Conservation (phyloP, 1,140 invertebrate genomes). For the Riptortus pedestris region DNA sequence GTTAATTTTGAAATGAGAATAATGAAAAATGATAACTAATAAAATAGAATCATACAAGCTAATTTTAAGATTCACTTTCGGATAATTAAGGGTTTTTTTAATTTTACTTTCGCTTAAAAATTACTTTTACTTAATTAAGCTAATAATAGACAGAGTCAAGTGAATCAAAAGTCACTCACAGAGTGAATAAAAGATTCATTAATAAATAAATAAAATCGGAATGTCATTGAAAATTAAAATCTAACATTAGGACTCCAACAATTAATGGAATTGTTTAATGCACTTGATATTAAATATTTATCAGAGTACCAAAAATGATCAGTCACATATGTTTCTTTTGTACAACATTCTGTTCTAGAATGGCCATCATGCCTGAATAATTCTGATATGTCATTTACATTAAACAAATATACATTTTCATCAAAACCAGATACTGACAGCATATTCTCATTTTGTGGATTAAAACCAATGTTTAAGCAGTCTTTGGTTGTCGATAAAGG, state of each 20-base stretch:
- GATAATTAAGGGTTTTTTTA: too few relatives aligned
- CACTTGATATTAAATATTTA: slow-evolving; percentile 11
- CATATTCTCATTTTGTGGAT: not conserved
- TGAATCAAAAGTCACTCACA: too few relatives aligned
- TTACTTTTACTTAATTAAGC: too few relatives aligned
- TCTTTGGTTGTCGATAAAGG: not conserved
- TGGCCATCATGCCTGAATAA: slow-evolving; percentile 22
- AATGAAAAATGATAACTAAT: too few relatives aligned
- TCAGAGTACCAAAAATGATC: slow-evolving; percentile 8
- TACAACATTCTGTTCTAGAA: slow-evolving; percentile 5
- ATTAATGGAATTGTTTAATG: slow-evolving; percentile 17
- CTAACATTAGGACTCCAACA: slow-evolving; percentile 14
- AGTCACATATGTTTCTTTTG: not conserved
- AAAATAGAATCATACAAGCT: too few relatives aligned
- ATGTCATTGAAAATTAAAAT: too few relatives aligned
- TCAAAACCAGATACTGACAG: slow-evolving; percentile 8
- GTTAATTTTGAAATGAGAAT: too few relatives aligned
- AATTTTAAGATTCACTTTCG: too few relatives aligned
- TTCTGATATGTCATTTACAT: not conserved
- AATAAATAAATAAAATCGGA: too few relatives aligned
- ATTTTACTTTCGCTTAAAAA: too few relatives aligned
- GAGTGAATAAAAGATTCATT: too few relatives aligned
- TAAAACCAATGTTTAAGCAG: not conserved
- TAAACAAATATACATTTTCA: slow-evolving; percentile 1
- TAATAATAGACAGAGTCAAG: too few relatives aligned